A percentile compares a stretch with the other conserved stretches of the same genome.
These are phyloP conservation scores for Anastatus disparis DNA, from an alignment of 1,140 invertebrate species.

Conservation along the genomic window DNA sequence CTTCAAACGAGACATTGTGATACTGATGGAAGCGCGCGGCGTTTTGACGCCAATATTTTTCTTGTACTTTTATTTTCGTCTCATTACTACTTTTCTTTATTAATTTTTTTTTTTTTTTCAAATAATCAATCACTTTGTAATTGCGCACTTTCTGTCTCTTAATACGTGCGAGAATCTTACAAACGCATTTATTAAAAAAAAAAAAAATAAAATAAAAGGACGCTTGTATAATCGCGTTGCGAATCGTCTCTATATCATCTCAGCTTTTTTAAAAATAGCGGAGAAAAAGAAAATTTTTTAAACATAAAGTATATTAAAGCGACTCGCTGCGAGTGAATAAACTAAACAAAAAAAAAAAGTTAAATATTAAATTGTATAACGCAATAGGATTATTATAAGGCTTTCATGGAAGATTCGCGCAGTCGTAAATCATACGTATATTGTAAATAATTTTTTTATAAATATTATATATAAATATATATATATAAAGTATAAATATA, in stretches of 20 bases:
- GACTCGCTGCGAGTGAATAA: constrained; percentile 1
- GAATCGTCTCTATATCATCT: constrained; percentile 19
- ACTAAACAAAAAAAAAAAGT: background rate
- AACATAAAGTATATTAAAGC: too few relatives aligned
- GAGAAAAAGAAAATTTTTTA: too few relatives aligned
- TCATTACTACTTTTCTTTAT: background rate
- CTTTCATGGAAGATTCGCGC: constrained; percentile 38
- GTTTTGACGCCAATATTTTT: constrained; percentile 37
- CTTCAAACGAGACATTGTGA: constrained; percentile 67
- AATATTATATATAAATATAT: constrained; percentile 33
- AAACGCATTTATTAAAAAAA: constrained; percentile 31
- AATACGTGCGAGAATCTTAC: constrained; percentile 34
- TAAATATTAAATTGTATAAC: constrained; percentile 26
- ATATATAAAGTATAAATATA: constrained; percentile 9
- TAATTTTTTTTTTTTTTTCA: constrained; percentile 21
- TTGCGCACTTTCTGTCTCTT: constrained; percentile 32
- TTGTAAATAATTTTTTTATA: constrained; percentile 40
- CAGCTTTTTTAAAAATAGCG: background rate
- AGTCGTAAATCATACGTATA: constrained; percentile 34
- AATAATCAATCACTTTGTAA: constrained; percentile 15
- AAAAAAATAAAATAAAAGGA: too few relatives aligned
- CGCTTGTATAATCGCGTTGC: constrained; percentile 27
- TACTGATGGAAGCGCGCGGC: constrained; percentile 60
- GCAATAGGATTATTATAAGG: constrained; percentile 34
- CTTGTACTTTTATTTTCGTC: background rate